phyloP scores from a whole-genome alignment of 2,888 invertebrate genomes.

The Amblyjoppa proteus region DNA sequence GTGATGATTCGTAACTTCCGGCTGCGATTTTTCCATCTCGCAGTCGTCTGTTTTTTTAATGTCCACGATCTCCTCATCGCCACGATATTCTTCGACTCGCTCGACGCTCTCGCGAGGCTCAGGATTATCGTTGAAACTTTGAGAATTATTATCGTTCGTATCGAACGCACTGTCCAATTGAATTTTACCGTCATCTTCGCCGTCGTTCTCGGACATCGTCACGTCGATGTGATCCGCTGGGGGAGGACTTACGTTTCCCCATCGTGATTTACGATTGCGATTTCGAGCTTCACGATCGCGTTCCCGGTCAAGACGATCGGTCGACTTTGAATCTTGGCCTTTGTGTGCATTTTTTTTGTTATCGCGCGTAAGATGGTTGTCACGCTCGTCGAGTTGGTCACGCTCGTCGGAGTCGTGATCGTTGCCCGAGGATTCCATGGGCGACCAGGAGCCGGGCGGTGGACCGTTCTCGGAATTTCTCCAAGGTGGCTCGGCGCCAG shows the following conservation, averaged over 20 bases:
- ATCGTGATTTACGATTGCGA: slow-evolving; percentile 78
- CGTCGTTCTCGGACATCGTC: slow-evolving; percentile 58
- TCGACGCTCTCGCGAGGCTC: slow-evolving; percentile 1
- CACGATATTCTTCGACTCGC: slow-evolving; percentile 15
- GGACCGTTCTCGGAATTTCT: slow-evolving; percentile 76
- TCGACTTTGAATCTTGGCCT: slow-evolving; percentile 67
- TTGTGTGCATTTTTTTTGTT: slow-evolving; percentile 69
- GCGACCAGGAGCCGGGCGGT: slow-evolving; percentile 74
- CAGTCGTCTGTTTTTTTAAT: slow-evolving; percentile 8
- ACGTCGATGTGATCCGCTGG: slow-evolving; percentile 68
- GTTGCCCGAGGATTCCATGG: slow-evolving; percentile 70
- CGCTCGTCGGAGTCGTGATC: slow-evolving; percentile 69
- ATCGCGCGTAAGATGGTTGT: slow-evolving; percentile 70
- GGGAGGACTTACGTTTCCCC: slow-evolving; percentile 75
- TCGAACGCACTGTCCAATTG: slow-evolving; percentile 57
- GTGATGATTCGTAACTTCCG: slow-evolving; percentile 32
- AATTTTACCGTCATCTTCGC: slow-evolving; percentile 60
- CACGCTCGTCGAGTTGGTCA: slow-evolving; percentile 33
- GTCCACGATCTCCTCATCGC: not conserved
- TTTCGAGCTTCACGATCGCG: slow-evolving; percentile 73
- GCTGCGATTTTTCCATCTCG: slow-evolving; percentile 10
- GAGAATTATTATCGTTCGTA: slow-evolving; percentile 23
- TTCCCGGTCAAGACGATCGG: slow-evolving; percentile 54
- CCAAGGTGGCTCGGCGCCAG: slow-evolving; percentile 76
- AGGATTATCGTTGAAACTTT: slow-evolving; percentile 2